phyloP scores from a whole-genome alignment of 1,140 invertebrate genomes.

The Diplogasteroides magnus region DNA sequence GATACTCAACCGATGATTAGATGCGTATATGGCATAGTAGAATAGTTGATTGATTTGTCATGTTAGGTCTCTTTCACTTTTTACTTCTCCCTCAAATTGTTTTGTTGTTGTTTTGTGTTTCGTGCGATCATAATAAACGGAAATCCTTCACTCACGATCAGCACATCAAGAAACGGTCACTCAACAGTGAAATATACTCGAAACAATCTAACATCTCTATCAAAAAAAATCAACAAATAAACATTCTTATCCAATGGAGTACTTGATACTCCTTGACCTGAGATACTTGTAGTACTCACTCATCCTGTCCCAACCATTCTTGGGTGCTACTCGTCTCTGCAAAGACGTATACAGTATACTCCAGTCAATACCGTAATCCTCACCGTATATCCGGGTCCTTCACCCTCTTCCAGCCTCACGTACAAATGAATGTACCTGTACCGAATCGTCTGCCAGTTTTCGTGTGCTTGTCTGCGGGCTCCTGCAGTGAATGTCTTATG shows the following conservation, averaged over 20 bases:
- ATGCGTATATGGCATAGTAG: too few species aligned
- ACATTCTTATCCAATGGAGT: slow-evolving; percentile 36
- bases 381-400: neutral
- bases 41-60: too few species aligned
- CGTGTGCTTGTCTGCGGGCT: slow-evolving; percentile 44
- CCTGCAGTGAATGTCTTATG: slow-evolving; percentile 15
- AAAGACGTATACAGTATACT: neutral
- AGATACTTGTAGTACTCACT: slow-evolving; percentile 49
- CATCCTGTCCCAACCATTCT: slow-evolving; percentile 53
- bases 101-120: too few species aligned
- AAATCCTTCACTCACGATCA: too few species aligned
- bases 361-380: neutral
- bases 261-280: slow-evolving; percentile 46
- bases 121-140: too few species aligned
- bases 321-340: slow-evolving; percentile 14
- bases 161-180: too few species aligned
- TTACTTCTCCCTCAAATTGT: too few species aligned
- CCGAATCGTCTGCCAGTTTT: slow-evolving; percentile 41
- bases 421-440: slow-evolving; percentile 52
- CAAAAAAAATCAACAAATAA: slow-evolving; percentile 21
- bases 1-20: too few species aligned
- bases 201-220: neutral
- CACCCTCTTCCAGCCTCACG: slow-evolving; percentile 23
- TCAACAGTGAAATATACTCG: too few species aligned
- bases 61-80: too few species aligned